Conservation (phyloP, 2,888 invertebrate genomes). For the Lomographa bimaculata region DNA sequence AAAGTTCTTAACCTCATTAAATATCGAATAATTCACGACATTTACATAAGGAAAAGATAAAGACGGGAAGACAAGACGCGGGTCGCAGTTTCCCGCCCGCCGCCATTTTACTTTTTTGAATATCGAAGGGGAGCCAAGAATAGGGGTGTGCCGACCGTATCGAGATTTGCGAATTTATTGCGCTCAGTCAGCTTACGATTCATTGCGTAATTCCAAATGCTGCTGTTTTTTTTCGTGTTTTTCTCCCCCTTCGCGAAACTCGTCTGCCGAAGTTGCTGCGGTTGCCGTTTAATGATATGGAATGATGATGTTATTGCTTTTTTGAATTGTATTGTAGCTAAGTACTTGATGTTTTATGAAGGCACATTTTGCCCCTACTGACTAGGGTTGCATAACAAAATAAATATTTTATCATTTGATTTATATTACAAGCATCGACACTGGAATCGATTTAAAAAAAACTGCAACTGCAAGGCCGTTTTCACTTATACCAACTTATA, state of each 20-base stretch:
- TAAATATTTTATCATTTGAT: no score
- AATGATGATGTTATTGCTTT: constrained; percentile 26
- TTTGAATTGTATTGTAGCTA: constrained; percentile 1
- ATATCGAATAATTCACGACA: constrained; percentile 63
- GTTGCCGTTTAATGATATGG: constrained; percentile 20
- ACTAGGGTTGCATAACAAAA: no score
- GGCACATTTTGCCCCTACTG: no score
- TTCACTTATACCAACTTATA: no score
- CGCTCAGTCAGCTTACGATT: constrained; percentile 68
- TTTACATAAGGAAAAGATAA: constrained; percentile 83
- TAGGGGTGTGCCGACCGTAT: constrained; percentile 58
- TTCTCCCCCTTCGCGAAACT: constrained; percentile 28
- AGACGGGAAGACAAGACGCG: constrained; percentile 79
- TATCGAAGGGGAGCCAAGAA: constrained; percentile 63
- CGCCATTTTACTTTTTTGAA: constrained; percentile 76
- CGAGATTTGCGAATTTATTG: constrained; percentile 67
- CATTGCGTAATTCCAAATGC: constrained; percentile 69
- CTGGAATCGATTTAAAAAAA: no score
- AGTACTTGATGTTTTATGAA: constrained; percentile 2
- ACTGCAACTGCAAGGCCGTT: no score
- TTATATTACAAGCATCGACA: no score
- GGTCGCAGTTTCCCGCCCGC: constrained; percentile 43
- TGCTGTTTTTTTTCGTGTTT: constrained; percentile 34
- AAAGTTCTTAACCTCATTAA: constrained; percentile 78
- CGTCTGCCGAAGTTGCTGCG: constrained; percentile 23